Evolutionary conservation across 2,888 invertebrate species (phyloP), one percentile per base, ranked within the genome.

Genomic region (Fragum whitleyi): DNA sequence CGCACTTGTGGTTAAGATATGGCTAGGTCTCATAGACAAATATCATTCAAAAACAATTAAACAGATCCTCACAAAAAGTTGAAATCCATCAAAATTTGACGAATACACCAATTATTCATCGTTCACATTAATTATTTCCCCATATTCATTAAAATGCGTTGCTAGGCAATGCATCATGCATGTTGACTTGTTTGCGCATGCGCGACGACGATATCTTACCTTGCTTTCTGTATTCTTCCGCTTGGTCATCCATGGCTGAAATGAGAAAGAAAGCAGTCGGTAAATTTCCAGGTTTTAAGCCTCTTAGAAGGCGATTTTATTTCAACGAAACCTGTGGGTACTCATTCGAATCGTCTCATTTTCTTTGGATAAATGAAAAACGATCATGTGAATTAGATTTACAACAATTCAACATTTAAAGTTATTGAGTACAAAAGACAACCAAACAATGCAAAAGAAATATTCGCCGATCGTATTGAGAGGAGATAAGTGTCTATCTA

Each of bases 201-300:
- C 26, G 57, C 14, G 14, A 23, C 21, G 26, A 57, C 47, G 47
- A 9, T 16, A 23, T 19, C 70, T 70, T 53, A 70, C 70, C 70
- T 19, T 53, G 53, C n/a, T 70, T 70, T 32, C 42, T 68, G 51
- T 51, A 68, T 51, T 68, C 68, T 39, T 70, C 70, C 55, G 70
- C 70, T 19, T 70, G 53, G 2, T 61, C 59, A 47, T 70, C 76
- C 76, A 77, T 77, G 69, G 70, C 76, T 77, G 71, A 70, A 77
- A 61, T 28, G 14, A 21, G 39, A 69, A 42, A 39, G 2, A 70
- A 57, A 53, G 14, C 28, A 62, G 53, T 1, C 53, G 23, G 53
- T 53, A 9, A 23, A n/a, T 53, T 5, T 53, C n/a, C n/a, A n/a
- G n/a, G n/a, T n/a, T n/a, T n/a, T n/a, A n/a, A n/a, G n/a, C n/a